Base-by-base conservation (phyloP, 2,113 vertebrate species). In the Salvator merianae region DNA sequence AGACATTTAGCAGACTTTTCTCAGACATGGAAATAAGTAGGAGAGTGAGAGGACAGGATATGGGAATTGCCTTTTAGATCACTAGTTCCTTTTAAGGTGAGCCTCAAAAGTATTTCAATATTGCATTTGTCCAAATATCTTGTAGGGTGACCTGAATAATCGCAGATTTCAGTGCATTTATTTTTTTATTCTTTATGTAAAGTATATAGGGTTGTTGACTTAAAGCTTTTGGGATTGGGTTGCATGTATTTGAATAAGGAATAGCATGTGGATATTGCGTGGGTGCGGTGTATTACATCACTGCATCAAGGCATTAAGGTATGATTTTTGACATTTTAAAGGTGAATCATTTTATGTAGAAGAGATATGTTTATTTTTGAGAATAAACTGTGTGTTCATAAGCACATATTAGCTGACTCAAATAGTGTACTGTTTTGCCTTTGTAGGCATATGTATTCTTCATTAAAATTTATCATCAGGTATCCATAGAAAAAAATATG, bases 351-450 rank as follows among this genome's bases (percentile, higher is more conserved):
- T 71, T 59, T 74, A 73, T 84, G 84, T 34, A 32, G 74, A 89
- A 83, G 68, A 82, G 83, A 74, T 86, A 81, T 62, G 81, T 47
- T 91, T 85, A 26, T 59, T 79, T 75, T 87, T 88, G 71, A 87
- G 91, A 93, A 91, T 84, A 90, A 92, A 81, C 43, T 63, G 59
- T 65, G 12, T 38, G 63, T 84, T 87, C 94, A 91, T 59, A 89
- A 70, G 75, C 63, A 38, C 24, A 0, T 82, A 62, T 86, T 84
- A 81, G 18, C 71, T 84, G 32, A 72, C 68, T 78, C 66, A 92
- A 86, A 72, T 77, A 71, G 0, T 34, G 0, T 50, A 75, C 0
- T 62, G 0, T 50, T 5, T 76, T 0, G 36, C 16, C 22, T 30
- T 84, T 87, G 2, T 53, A 62, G 62, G 14, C 84, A 63, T 87